Evolutionary conservation across 1,140 invertebrate genomes (phyloP), one percentile per base, ranked within the genome.

Genomic region (Lepidurus couesii): DNA sequence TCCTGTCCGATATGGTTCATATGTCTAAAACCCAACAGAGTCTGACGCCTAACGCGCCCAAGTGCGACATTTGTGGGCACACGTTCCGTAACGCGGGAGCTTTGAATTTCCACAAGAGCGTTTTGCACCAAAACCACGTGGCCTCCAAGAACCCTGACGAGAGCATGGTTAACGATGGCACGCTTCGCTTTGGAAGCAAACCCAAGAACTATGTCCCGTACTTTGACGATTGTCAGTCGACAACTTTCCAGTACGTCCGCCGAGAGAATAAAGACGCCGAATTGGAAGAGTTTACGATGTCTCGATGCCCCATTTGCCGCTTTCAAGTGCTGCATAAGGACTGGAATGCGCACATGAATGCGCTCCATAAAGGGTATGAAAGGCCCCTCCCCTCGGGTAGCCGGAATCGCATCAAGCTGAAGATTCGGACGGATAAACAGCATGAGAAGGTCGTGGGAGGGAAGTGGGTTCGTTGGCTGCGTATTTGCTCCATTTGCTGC

Each of bases 161-260:
- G 13, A 9, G 53, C 16, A 65, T 65, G 53, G 53, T 65, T 21
- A 65, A 65, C 16, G 53, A 65, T 16, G 53, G 53, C 2, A 65
- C 53, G 16, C 21, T 65, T 10, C 53, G 53, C 13, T 65, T 65
- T 65, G 53, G 53, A 7, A 65, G 53, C 53, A 65, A 65, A 65
- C 53, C 53, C 3, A 65, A 65, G 53, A 65, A 65, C 21, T 65
- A 65, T 65, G 53, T 65, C 53, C 53, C 53, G 0, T 65, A 65
- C 53, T 65, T 65, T 65, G 53, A 65, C 53, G 53, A 65, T 4
- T 65, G 53, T 16, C 53, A 65, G 53, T 65, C 53, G 53, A 65
- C 53, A 21, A 65, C 53, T 10, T 65, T 65, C n/a, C 53, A 65
- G 13, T 65, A 65, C 53, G 53, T 65, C 1, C 53, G 53, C 53